phyloP scores from a whole-genome alignment of 2,888 invertebrate species.

The Flexamia atlantica region DNA sequence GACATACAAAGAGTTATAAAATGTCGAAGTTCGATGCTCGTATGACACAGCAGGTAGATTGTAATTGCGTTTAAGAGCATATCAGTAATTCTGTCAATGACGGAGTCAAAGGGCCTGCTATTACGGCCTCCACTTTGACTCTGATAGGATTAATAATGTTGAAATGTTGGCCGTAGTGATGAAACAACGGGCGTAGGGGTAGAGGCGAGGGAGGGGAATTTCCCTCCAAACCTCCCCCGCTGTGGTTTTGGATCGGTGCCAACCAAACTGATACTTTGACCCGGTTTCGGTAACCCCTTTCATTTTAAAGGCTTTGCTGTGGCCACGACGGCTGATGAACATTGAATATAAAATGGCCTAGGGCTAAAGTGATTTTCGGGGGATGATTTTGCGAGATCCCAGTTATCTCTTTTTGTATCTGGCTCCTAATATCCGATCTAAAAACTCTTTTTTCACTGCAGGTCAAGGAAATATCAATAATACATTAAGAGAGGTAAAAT shows the following conservation, averaged over 20 bases:
- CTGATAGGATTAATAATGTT: constrained; percentile 28
- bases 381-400: too few relatives aligned
- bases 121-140: constrained; percentile 8
- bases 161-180: constrained; percentile 11
- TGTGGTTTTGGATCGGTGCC: constrained; percentile 2
- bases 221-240: neutral
- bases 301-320: neutral
- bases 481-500: too few relatives aligned
- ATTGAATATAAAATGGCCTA: neutral
- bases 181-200: neutral
- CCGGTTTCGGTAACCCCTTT: neutral
- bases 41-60: neutral
- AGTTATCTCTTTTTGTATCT: too few relatives aligned
- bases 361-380: neutral
- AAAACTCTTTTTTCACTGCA: too few relatives aligned
- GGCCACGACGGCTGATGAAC: neutral
- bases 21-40: neutral
- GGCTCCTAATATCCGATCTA: too few relatives aligned
- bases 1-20: neutral
- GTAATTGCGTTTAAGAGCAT: neutral
- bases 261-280: constrained; percentile 24
- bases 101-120: constrained; percentile 12
- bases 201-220: neutral
- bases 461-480: too few relatives aligned
- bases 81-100: constrained; percentile 4